These are phyloP conservation scores for Mythimna loreyi DNA, from an alignment of 2,888 invertebrate genomes.

Conservation along the genomic window DNA sequence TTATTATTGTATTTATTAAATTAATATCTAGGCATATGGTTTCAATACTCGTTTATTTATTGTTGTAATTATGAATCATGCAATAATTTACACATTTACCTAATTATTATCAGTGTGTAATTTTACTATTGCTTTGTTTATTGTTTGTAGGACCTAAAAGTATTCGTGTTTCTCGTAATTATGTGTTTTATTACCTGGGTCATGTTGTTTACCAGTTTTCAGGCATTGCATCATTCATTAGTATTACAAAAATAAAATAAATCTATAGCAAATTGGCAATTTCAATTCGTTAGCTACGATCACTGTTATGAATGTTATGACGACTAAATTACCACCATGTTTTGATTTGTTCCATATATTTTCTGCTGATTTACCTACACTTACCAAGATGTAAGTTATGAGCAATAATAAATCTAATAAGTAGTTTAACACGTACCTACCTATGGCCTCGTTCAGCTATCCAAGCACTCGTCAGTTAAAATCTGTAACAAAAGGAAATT, in stretches of 20 bases:
- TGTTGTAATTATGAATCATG: slow-evolving; percentile 3
- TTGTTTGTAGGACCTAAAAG: background rate
- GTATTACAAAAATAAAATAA: too few relatives aligned
- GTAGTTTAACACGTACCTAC: slow-evolving; percentile 60
- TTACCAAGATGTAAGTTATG: too few relatives aligned
- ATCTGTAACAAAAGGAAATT: slow-evolving; percentile 79
- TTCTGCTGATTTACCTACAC: too few relatives aligned
- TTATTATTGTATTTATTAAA: slow-evolving; percentile 8
- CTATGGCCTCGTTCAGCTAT: slow-evolving; percentile 87
- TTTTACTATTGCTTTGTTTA: background rate
- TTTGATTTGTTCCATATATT: too few relatives aligned
- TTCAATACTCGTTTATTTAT: slow-evolving; percentile 13
- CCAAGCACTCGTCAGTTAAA: slow-evolving; percentile 77
- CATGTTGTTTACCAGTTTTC: background rate
- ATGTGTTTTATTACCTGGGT: too few relatives aligned
- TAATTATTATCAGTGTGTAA: background rate
- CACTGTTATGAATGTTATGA: too few relatives aligned
- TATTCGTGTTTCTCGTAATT: background rate
- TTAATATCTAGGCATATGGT: background rate
- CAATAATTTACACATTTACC: background rate
- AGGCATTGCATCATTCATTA: background rate
- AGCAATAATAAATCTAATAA: background rate
- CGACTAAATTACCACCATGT: too few relatives aligned
- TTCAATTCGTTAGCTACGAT: too few relatives aligned
- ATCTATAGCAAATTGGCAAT: background rate